phyloP scores from a whole-genome alignment of 2,113 vertebrate genomes.

The Bos javanicus region DNA sequence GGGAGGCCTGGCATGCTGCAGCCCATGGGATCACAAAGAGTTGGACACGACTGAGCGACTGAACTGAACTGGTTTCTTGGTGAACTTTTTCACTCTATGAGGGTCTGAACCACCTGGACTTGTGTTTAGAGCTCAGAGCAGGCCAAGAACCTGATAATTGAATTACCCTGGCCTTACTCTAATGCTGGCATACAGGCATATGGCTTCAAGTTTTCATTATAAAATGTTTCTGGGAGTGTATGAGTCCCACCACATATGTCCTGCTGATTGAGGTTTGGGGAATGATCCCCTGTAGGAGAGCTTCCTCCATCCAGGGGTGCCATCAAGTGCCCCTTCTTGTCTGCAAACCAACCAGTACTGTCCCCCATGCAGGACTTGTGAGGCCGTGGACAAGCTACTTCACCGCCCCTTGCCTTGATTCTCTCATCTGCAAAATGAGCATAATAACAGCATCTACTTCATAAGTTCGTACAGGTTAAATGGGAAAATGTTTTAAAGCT shows the following conservation, averaged over 20 bases:
- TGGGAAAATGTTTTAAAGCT: background rate
- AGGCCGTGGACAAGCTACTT: background rate
- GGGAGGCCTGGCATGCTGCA: background rate
- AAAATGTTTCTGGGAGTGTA: rapidly evolving
- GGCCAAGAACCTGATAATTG: background rate
- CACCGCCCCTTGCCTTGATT: background rate
- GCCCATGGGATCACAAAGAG: background rate
- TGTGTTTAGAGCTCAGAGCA: background rate
- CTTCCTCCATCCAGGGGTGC: background rate
- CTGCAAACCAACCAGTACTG: background rate
- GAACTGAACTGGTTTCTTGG: background rate
- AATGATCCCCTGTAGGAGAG: background rate
- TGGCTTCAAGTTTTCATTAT: background rate
- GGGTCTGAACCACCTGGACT: background rate
- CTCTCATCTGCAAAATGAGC: background rate
- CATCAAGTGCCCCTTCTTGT: background rate
- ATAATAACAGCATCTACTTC: background rate
- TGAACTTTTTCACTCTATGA: background rate
- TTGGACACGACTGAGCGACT: background rate
- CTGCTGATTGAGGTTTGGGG: background rate
- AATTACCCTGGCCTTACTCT: background rate
- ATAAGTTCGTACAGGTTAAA: background rate
- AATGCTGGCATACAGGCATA: background rate
- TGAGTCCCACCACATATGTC: background rate
- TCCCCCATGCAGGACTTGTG: background rate